A percentile compares a stretch with the other conserved stretches of the same genome.
phyloP scores from a whole-genome alignment of 1,140 invertebrate species.

The Bursaphelenchus mucronatus region DNA sequence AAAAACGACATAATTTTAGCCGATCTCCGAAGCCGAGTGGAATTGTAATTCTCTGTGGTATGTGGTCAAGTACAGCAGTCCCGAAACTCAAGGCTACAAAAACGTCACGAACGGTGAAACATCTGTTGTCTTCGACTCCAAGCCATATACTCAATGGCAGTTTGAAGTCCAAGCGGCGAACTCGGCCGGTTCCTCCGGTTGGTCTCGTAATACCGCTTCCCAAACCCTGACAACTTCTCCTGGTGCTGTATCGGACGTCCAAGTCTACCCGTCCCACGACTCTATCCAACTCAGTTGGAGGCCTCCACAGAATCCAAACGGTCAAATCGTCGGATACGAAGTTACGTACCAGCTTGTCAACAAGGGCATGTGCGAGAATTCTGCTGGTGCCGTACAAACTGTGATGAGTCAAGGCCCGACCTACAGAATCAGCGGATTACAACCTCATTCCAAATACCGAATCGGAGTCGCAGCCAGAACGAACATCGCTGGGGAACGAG shows the following conservation, averaged over 20 bases:
- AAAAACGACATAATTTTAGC: conserved; percentile 33
- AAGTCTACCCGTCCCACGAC: conserved; percentile 52
- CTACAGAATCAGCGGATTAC: conserved; percentile 51
- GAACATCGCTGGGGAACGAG: conserved; percentile 50
- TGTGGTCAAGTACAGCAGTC: conserved; percentile 58
- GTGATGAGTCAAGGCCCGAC: conserved; percentile 40
- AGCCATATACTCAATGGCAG: conserved; percentile 58
- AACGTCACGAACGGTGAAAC: conserved; percentile 55
- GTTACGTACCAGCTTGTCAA: conserved; percentile 59
- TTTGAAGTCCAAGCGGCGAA: conserved; percentile 60
- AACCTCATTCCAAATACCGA: conserved; percentile 59
- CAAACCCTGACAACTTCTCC: conserved; percentile 58
- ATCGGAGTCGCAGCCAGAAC: conserved; percentile 59
- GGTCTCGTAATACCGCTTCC: conserved; percentile 44
- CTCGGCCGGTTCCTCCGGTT: conserved; percentile 55
- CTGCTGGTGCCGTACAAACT: conserved; percentile 29
- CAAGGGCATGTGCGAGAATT: conserved; percentile 59
- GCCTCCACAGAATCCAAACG: conserved; percentile 56
- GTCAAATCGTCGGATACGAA: conserved; percentile 56
- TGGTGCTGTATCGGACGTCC: conserved; percentile 51
- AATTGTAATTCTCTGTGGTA: conserved; percentile 60
- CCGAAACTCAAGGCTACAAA: conserved; percentile 54
- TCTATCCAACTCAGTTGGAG: conserved; percentile 57
- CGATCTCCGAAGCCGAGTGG: conserved; percentile 55
- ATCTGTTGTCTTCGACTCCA: conserved; percentile 54